Base-by-base conservation (phyloP, 35 echinoderm and acorn worm species). In the Patiria miniata region DNA sequence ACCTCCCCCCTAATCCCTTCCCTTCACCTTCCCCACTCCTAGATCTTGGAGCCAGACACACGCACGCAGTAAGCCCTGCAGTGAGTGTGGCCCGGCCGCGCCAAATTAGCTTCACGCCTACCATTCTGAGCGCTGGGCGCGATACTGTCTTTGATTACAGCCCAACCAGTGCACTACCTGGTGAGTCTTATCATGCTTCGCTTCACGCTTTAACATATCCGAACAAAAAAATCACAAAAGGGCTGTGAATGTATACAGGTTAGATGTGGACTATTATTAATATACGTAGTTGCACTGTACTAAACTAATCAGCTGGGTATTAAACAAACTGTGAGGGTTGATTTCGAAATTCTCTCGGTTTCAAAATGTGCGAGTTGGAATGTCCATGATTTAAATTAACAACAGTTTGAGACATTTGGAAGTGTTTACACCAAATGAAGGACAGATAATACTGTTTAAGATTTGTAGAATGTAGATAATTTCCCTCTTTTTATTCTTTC, bases 131-230 rank as follows among this genome's bases (percentile, higher is more conserved):
- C 55, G 85, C 86, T 68, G 60, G 53, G 52, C 91, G 57, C 19
- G 91, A 93, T 78, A 86, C 60, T 76, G 83, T 87, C 88, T 95
- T 95, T 91, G 93, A 95, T 80, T 95, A 95, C 77, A 89, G 68
- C 77, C 90, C 84, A 52, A 82, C 84, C 61, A 92, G 85, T 80
- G 79, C 81, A 79, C 36, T 79, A 69, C 77, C 61, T 81, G 93
- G 93, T 95, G 93, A 95, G 93, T 94, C 34, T 40, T 29, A n/a
- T 73, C 65, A 80, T 80, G 37, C 78, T 80, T 80, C 37, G 42
- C 42, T 21, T 80, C 78, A 80, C 23, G 78, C 65, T 73, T 73
- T 73, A 32, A 73, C 65, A 73, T 73, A 73, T 0, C 34, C 65
- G n/a, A n/a, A n/a, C n/a, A n/a, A n/a, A n/a, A n/a, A n/a, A n/a